These are phyloP conservation scores for Meriones psammophilus DNA, from an alignment of 2,797 vertebrate species.

Conservation along the genomic window DNA sequence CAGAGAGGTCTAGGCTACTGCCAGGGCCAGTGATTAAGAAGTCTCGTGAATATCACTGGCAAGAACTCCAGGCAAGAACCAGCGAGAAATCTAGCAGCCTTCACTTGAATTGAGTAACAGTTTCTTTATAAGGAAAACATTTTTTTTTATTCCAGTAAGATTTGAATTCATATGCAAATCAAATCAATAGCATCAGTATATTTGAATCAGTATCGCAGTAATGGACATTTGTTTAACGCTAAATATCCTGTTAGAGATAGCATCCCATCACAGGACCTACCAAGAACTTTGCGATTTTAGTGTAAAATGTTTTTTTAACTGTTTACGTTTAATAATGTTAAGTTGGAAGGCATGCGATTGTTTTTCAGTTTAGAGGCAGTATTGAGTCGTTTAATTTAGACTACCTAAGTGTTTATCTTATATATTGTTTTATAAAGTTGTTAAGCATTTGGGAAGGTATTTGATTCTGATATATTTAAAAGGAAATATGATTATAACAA, in stretches of 20 bases:
- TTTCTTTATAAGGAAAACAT: neutral
- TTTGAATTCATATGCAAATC: neutral
- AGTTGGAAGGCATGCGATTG: neutral
- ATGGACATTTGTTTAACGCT: neutral
- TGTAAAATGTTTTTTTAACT: neutral
- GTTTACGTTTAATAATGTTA: constrained; percentile 21
- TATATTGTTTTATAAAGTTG: constrained; percentile 12
- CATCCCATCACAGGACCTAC: neutral
- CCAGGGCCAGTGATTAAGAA: neutral
- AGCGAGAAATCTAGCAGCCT: neutral
- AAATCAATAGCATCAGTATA: neutral
- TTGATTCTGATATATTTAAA: constrained; percentile 46
- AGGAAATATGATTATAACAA: neutral
- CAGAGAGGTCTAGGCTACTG: neutral
- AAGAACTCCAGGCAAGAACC: neutral
- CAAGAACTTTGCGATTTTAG: neutral
- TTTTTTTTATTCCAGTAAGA: neutral
- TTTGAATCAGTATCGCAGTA: neutral
- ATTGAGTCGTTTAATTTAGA: neutral
- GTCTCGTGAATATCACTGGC: neutral
- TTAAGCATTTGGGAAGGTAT: neutral
- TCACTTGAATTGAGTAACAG: neutral
- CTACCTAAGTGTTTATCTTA: neutral
- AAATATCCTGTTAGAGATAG: neutral
- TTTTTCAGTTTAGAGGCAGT: constrained; percentile 19